Percentiles rank a stretch among this genome's conserved stretches.
Evolutionary conservation across 2,113 vertebrate species (phyloP).

Genomic region (Paratilapia polleni): DNA sequence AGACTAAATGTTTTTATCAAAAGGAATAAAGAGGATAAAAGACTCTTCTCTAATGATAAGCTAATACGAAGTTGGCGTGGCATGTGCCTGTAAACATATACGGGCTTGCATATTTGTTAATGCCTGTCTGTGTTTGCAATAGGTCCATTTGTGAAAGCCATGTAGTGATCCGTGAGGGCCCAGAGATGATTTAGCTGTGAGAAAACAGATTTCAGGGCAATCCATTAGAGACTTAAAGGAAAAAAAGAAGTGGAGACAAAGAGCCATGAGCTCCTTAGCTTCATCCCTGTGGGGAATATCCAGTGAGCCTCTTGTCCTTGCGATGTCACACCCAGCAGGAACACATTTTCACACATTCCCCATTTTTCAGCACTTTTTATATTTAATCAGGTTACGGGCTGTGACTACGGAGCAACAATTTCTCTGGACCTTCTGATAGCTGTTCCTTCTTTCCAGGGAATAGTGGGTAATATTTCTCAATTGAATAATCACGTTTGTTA

Average conservation of each 20-base stretch:
- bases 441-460: constrained; percentile 25
- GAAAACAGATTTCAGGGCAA: constrained; percentile 43
- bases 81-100: not conserved
- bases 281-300: constrained; percentile 34
- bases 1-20: not conserved
- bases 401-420: constrained; percentile 27
- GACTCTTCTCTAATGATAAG: not conserved
- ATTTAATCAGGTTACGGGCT: constrained; percentile 40
- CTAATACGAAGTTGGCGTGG: not conserved
- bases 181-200: constrained; percentile 5
- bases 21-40: not conserved
- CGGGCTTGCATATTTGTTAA: not conserved
- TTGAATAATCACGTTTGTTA: constrained; percentile 61
- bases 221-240: constrained; percentile 40
- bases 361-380: constrained; percentile 48
- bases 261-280: constrained; percentile 40
- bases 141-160: not conserved
- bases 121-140: not conserved
- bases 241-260: constrained; percentile 49
- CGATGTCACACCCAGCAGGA: constrained; percentile 34
- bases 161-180: not conserved
- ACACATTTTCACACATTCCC: constrained; percentile 35
- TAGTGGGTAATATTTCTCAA: constrained; percentile 37
- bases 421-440: constrained; percentile 32
- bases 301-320: constrained; percentile 36